Base-by-base conservation (phyloP, 2,888 invertebrate genomes). In the Coremacera marginata region DNA sequence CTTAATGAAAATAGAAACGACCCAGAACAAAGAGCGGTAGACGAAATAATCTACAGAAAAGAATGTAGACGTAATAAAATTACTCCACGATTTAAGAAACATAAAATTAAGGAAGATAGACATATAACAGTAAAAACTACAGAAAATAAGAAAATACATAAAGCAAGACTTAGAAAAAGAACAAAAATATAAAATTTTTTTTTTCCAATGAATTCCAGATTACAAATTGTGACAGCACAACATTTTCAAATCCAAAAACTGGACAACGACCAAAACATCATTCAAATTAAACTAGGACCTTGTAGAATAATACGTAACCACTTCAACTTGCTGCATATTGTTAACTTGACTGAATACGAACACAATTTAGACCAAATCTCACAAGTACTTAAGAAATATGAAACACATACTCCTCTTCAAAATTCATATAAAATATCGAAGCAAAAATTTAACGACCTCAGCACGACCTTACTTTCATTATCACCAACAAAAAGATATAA, bases 81-180 rank as follows among this genome's bases (percentile, higher is more conserved):
- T 1, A 57, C 55, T 2, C 19, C 19, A 8, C 55, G 55, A 16
- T 57, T 57, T 57, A 22, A 19, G 0, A 80, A 77, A 70, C 79
- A 79, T 55, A 65, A 34, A 44, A 74, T 76, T 11, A 55, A 67
- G 27, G 52, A 62, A 52, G 63, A 78, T 34, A 76, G 67, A 2
- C 73, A 70, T 75, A 16, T 77, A 5, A 77, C 75, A 55, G 31
- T 78, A 14, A 72, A 76, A 52, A 77, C 77, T 14, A 70, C 63
- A 16, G 62, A 78, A 68, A 79, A 79, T 8, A 72, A 71, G 49
- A 81, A 82, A 79, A 74, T 79, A 2, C 76, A 79, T 31, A 79
- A 80, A 34, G 65, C 75, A 34, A 79, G 76, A 75, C 68, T 79
- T 60, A 79, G 14, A n/a, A 57, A 14, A 4, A 37, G 1, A 37